Evolutionary conservation across 2,888 invertebrate genomes (phyloP), one percentile per base, ranked within the genome.

Genomic region (Acronicta alni): DNA sequence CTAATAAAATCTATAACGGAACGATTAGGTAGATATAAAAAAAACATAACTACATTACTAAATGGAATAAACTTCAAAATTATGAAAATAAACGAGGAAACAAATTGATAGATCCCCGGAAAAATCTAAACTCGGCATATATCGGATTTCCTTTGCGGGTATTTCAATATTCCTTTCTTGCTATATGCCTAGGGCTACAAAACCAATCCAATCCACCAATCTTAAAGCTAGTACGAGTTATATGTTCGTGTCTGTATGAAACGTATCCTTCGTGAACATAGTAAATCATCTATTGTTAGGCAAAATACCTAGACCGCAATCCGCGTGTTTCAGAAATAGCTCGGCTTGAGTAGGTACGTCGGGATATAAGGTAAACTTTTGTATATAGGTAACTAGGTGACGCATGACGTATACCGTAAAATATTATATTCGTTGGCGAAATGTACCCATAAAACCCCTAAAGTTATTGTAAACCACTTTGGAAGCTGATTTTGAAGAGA

Each of bases 281-380:
- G 69, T 80, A 79, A 84, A 83, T 80, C 82, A 77, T 79, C 74
- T 85, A 86, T 87, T 86, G 84, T 86, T 87, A 84, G 85, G 81
- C 84, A 80, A 81, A 85, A 82, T 80, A 84, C 78, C 82, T 85
- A 86, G 81, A 86, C 84, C 83, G 81, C 83, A 83, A 78, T 81
- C 70, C 76, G 73, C 69, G 77, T 75, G 79, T 71, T 82, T 83
- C 89, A 87, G 84, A 89, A 91, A 90, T 90, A 91, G 85, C 84
- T 69, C 63, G 61, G 76, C 64, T 57, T 71, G 73, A 84, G 81
- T 83, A 79, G 77, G 81, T 82, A 81, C 78, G 78, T 79, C 77
- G 83, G 84, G 86, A 80, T 71, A 76, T 78, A 79, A 82, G 75
- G 78, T 79, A 75, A 79, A 77, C 78, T 73, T 67, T 75, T 61